phyloP scores from a whole-genome alignment of 2,888 invertebrate genomes.

The Linyphia triangularis region DNA sequence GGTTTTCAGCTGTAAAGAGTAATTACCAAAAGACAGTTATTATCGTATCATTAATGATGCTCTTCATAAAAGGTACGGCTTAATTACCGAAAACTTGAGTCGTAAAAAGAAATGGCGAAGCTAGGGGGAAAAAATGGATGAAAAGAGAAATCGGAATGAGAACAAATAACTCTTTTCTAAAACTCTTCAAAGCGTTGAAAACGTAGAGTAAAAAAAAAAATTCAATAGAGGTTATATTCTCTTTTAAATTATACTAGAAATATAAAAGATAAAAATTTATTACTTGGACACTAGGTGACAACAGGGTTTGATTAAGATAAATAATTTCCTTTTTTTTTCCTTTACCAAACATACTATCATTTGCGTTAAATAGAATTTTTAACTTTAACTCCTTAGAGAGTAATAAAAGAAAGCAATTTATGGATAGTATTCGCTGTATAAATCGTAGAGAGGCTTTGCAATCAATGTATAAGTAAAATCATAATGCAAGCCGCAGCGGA shows the following conservation, averaged over 20 bases:
- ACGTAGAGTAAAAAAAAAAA: conserved; percentile 3
- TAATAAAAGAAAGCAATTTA: conserved; percentile 50
- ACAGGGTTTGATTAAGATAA: conserved; percentile 67
- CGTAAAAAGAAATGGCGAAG: conserved; percentile 48
- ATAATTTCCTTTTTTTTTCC: conserved; percentile 17
- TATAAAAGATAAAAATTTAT: conserved; percentile 59
- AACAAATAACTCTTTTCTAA: conserved; percentile 69
- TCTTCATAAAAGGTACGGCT: conserved; percentile 71
- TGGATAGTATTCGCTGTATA: neutral
- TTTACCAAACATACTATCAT: neutral
- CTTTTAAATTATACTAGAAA: neutral
- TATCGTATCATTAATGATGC: conserved; percentile 70
- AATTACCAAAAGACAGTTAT: conserved; percentile 72
- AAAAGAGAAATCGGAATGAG: conserved; percentile 66
- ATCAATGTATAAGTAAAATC: neutral
- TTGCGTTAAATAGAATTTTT: conserved; percentile 25
- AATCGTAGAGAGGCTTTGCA: too few species aligned
- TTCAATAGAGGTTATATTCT: conserved; percentile 20
- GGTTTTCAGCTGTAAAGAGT: conserved; percentile 66
- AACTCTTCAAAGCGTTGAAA: conserved; percentile 54
- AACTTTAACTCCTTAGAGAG: conserved; percentile 6
- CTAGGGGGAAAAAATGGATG: conserved; percentile 11
- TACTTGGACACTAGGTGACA: conserved; percentile 50
- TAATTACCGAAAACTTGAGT: conserved; percentile 69
- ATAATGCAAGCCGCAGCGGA: conserved; percentile 19